A percentile compares a stretch with the other conserved stretches of the same genome.
Evolutionary conservation across 2,797 vertebrate genomes (phyloP).

Genomic region (Mareca penelope): DNA sequence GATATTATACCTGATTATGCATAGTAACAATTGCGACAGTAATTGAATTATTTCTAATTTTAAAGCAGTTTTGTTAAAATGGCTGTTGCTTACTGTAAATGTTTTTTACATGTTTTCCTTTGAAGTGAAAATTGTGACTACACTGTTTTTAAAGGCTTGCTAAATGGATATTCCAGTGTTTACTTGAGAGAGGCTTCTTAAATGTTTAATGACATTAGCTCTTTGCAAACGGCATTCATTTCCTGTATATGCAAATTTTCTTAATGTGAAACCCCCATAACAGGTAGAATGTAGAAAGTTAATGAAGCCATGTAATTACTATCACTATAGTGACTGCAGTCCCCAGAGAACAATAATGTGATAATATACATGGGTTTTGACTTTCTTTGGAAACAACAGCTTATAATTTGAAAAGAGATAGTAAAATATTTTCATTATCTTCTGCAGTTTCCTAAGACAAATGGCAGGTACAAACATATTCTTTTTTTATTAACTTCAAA

Average conservation of each 20-base stretch:
- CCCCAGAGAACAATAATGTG: slow-evolving; percentile 81
- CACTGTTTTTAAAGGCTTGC: slow-evolving; percentile 39
- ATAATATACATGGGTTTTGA: slow-evolving; percentile 83
- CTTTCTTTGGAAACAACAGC: slow-evolving; percentile 81
- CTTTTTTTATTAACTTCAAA: slow-evolving; percentile 83
- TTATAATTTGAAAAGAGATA: slow-evolving; percentile 85
- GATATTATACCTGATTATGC: neutral
- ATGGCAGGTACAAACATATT: slow-evolving; percentile 85
- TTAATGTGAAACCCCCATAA: slow-evolving; percentile 86
- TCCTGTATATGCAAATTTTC: slow-evolving; percentile 90
- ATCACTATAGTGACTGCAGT: slow-evolving; percentile 87
- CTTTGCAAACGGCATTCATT: slow-evolving; percentile 85
- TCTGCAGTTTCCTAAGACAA: slow-evolving; percentile 79
- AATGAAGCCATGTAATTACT: slow-evolving; percentile 94
- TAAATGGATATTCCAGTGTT: slow-evolving; percentile 57
- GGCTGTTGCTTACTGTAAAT: slow-evolving; percentile 39
- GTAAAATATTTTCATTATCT: slow-evolving; percentile 88
- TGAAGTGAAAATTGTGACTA: slow-evolving; percentile 28
- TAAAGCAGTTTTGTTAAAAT: slow-evolving; percentile 49
- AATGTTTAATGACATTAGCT: slow-evolving; percentile 86
- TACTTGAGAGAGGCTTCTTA: slow-evolving; percentile 76
- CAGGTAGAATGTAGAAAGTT: slow-evolving; percentile 88
- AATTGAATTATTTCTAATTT: slow-evolving; percentile 45
- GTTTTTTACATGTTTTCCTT: slow-evolving; percentile 39
- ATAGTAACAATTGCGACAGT: neutral